A percentile compares a stretch with the other conserved stretches of the same genome.
Evolutionary conservation across 2,797 vertebrate species (phyloP).

Genomic region (Echeneis naucrates): DNA sequence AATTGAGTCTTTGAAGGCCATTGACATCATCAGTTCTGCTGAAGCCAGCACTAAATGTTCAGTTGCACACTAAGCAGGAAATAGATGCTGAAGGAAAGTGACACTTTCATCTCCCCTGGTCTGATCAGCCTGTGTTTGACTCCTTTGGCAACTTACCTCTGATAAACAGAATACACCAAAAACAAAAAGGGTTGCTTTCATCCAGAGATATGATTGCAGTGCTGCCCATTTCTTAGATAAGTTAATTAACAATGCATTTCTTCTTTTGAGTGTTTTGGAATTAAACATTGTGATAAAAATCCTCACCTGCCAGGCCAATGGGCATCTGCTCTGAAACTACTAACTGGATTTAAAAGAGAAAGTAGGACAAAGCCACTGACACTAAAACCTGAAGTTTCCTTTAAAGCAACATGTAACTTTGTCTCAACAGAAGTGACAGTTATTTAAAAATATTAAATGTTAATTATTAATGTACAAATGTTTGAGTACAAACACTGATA

Average conservation of each 20-base stretch:
- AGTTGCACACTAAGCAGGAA: constrained; percentile 16
- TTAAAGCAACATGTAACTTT: no score
- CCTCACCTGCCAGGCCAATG: no score
- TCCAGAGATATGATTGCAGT: not conserved
- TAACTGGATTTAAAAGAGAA: no score
- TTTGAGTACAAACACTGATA: not conserved
- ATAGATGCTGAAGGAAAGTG: not conserved
- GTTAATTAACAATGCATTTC: not conserved
- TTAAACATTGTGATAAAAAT: no score
- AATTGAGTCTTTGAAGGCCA: constrained; percentile 50
- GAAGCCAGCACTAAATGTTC: constrained; percentile 15
- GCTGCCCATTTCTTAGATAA: no score
- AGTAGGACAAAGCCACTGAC: no score
- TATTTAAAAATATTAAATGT: not conserved
- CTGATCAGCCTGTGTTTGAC: not conserved
- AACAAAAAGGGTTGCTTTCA: not conserved
- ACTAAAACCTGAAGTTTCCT: no score
- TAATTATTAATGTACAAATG: constrained; percentile 36
- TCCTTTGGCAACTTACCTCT: not conserved
- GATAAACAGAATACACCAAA: not conserved
- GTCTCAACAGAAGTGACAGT: no score
- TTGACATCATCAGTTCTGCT: constrained; percentile 49
- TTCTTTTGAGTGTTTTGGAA: not conserved
- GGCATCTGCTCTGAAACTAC: no score
- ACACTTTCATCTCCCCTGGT: not conserved